Conservation (phyloP, 1,140 invertebrate species). For the Mylabris phalerata region DNA sequence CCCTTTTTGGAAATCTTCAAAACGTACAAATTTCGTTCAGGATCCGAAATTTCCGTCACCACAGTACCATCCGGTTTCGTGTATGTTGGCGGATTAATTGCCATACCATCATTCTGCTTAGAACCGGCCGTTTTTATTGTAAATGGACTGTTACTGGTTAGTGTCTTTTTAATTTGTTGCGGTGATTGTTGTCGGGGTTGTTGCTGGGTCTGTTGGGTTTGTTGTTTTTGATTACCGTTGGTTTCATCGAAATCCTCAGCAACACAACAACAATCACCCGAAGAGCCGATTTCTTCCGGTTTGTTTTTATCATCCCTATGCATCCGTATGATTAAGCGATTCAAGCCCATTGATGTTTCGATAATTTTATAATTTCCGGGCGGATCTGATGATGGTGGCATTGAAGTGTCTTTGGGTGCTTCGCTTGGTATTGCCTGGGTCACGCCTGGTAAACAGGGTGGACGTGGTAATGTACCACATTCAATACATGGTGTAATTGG, state of each 20-base stretch:
- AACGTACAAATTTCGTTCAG: slow-evolving; percentile 40
- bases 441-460: too few relatives aligned
- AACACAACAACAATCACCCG: too few relatives aligned
- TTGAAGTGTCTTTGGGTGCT: too few relatives aligned
- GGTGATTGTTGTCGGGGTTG: too few relatives aligned
- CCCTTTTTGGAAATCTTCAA: slow-evolving; percentile 37
- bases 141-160: slow-evolving; percentile 9
- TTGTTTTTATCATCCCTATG: slow-evolving; percentile 34
- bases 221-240: too few relatives aligned
- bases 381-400: not conserved
- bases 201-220: too few relatives aligned
- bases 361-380: slow-evolving; percentile 40
- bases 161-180: too few relatives aligned
- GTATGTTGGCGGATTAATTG: slow-evolving; percentile 32
- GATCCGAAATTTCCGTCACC: slow-evolving; percentile 39
- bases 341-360: slow-evolving; percentile 40
- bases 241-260: too few relatives aligned
- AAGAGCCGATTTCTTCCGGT: slow-evolving; percentile 22
- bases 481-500: too few relatives aligned
- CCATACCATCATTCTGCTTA: slow-evolving; percentile 25
- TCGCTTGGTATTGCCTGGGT: too few relatives aligned
- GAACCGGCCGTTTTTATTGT: slow-evolving; percentile 26
- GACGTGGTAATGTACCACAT: too few relatives aligned
- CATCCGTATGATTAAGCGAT: slow-evolving; percentile 39
- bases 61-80: slow-evolving; percentile 32